phyloP scores from a whole-genome alignment of 2,888 invertebrate species.

The Cryptocephalus primarius region DNA sequence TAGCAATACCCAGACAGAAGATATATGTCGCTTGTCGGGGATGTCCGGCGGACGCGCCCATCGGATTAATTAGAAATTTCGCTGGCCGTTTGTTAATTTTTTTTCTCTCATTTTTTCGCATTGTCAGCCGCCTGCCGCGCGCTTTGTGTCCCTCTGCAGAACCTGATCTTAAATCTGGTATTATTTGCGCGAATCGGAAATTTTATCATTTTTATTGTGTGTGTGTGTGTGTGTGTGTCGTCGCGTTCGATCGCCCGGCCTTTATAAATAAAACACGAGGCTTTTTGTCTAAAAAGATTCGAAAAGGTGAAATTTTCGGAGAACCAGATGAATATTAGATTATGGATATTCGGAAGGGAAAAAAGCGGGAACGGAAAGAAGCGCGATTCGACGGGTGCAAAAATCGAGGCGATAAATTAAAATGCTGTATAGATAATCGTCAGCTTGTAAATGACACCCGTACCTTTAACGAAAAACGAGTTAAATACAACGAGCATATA shows the following conservation, averaged over 20 bases:
- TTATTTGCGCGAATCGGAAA: slow-evolving; percentile 7
- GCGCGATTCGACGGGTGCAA: too few species aligned
- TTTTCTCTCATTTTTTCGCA: slow-evolving; percentile 14
- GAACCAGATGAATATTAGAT: neutral
- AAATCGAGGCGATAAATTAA: too few species aligned
- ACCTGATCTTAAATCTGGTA: slow-evolving; percentile 12
- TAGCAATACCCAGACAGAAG: slow-evolving; percentile 31
- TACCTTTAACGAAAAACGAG: too few species aligned
- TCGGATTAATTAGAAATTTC: slow-evolving; percentile 26
- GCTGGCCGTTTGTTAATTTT: too few species aligned
- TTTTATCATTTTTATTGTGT: slow-evolving; percentile 8
- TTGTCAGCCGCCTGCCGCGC: slow-evolving; percentile 17
- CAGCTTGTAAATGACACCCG: too few species aligned
- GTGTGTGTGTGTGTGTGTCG: slow-evolving; percentile 1
- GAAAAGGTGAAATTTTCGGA: neutral
- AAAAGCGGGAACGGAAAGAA: neutral
- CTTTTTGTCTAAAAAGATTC: slow-evolving; percentile 1
- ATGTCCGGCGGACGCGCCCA: slow-evolving; percentile 20
- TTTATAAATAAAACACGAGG: slow-evolving; percentile 1
- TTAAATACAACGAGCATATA: too few species aligned
- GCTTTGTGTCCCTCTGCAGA: slow-evolving; percentile 4
- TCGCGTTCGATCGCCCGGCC: neutral
- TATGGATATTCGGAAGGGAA: neutral
- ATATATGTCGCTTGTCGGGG: slow-evolving; percentile 30
- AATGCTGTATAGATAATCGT: too few species aligned